Base-by-base conservation (phyloP, 2,888 invertebrate species). In the Campoplex capitator region DNA sequence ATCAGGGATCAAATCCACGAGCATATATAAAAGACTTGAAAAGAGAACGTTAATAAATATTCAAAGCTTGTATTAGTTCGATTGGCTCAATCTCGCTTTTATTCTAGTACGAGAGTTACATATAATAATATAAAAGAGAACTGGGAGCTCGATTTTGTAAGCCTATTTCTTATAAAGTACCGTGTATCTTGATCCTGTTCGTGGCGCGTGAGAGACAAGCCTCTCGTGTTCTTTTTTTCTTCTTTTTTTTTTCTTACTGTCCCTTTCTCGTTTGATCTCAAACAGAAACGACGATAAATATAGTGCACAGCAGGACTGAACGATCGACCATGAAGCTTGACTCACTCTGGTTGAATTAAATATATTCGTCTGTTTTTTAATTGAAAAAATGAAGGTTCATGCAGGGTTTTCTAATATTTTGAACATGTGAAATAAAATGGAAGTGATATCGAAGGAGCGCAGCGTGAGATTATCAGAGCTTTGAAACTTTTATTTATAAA, bases 211-310 rank as follows among this genome's bases (percentile, higher is more conserved):
- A 82, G 79, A 84, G 79, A 84, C 82, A 82, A 83, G 67, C 73
- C 71, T 71, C 67, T 65, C 65, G 51, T 35, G 67, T 35, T 77
- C 35, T 79, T 32, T 54, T 75, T 54, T 23, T 62, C 65, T 42
- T 74, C 45, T 58, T 42, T 67, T 42, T 42, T 56, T 65, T 78
- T 58, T 45, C 80, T 62, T 62, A 62, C 62, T 62, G 62, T 62
- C 42, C 58, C 62, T 83, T 42, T 67, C 48, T 45, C 56, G 42
- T 87, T 54, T 51, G 78, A 83, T 82, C 78, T 48, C 68, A 28
- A 73, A 83, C 80, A 77, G 58, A 77, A 76, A 38, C 70, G 77
- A 88, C 82, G 87, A 88, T 88, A 88, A 88, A 87, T 80, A 88
- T 80, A 88, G 82, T 85, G 65, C 58, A 62, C 65, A 76, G 70